Base-by-base conservation (phyloP, 2,797 vertebrate species). In the Hypotaenidia okinawae region DNA sequence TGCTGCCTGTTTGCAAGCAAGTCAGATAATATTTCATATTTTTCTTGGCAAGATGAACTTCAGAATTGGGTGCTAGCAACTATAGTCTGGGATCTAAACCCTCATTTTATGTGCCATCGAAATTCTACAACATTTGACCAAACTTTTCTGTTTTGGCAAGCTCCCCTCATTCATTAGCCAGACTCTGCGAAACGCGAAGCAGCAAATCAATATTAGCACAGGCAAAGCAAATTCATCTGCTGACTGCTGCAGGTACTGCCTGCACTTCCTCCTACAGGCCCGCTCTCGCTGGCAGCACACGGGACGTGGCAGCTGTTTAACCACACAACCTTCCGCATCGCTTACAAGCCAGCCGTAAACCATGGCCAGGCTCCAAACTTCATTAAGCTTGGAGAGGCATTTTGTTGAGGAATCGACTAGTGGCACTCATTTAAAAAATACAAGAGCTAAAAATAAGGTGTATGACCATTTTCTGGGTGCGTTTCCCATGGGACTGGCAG, bases 71-170 rank as follows among this genome's bases (percentile, higher is more conserved):
- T 80, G 89, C 68, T 55, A 83, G 78, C 51, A 94, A 94, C 77
- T 61, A 87, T 15, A 69, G 16, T 52, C 82, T 86, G 58, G 83
- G 77, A 88, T 88, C 78, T 86, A 75, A 61, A 68, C 73, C 45
- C 33, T 83, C 62, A 16, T 80, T 80, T 87, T 25, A 51, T 19
- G 59, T 51, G 78, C 57, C 57, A 72, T 92, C 68, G 58, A 28
- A 94, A 93, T 80, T 89, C 64, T 68, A 72, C 55, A 80, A 68
- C 66, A 72, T 93, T 92, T 90, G 84, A 92, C 87, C 82, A 88
- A 95, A 92, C 55, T 83, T 43, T 77, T 58, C 13, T 51, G 55
- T 70, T 68, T 83, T 93, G 89, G 84, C 84, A 89, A 63, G 59
- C 16, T 18, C 13, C 72, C 51, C n/a, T 91, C 51, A 59, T 75